Evolutionary conservation across 2,888 invertebrate species (phyloP), one percentile per base, ranked within the genome.

Genomic region (Mesorhabditis spiculigera): DNA sequence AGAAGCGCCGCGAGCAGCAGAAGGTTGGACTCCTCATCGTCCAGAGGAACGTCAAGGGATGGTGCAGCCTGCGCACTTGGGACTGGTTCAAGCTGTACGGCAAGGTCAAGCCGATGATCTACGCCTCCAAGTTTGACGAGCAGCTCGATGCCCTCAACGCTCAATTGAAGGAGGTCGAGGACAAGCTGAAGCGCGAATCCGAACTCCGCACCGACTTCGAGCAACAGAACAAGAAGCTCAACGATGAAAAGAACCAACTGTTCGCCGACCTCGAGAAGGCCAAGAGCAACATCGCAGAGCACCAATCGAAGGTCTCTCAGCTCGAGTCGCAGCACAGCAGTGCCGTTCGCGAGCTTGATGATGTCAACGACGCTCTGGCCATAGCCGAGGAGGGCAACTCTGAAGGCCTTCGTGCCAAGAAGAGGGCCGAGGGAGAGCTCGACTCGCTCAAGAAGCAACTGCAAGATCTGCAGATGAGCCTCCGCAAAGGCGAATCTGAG

Each of bases 121-220:
- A 85, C 70, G 79, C 78, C 43, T 78, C 75, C 63, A 81, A 81
- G 73, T 77, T 81, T 69, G 75, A 76, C 67, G 76, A 77, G 43
- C 81, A 82, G 68, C 73, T 79, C 67, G 79, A 81, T 73, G 76
- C 93, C 90, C 90, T 94, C 88, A 95, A 95, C 89, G 96, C 95
- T 90, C 94, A 95, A 89, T 93, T 95, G 78, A 91, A 91, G 87
- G 94, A 94, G 89, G 94, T 95, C 88, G 93, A 94, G 88, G 95
- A 97, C 86, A 92, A 97, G 87, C 93, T 98, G 91, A 95, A 95
- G 91, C 94, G 94, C 90, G 93, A 93, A 88, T 93, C 94, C 89
- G 95, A 96, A 87, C 91, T 94, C 86, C 93, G 96, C 89, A 98
- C 96, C 90, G 96, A 97, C 87, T 90, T 95, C 84, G 93, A 95